phyloP scores from a whole-genome alignment of 2,113 vertebrate species.

The Rhinolophus sinicus region DNA sequence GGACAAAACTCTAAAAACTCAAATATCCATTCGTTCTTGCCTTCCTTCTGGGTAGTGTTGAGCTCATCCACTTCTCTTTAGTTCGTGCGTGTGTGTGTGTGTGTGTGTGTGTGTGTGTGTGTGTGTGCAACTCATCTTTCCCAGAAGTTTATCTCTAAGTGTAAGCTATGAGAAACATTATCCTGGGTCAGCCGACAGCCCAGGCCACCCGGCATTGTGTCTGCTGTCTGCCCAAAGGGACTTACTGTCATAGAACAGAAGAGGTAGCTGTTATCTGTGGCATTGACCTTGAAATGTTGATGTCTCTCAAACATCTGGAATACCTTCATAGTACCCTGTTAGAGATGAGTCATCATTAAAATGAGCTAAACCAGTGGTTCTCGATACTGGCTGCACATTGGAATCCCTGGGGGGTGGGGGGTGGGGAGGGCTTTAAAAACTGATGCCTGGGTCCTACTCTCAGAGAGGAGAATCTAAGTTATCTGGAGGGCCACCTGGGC shows the following conservation, averaged over 20 bases:
- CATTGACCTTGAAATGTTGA: conserved; percentile 15
- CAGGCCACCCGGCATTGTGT: background rate
- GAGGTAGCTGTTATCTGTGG: background rate
- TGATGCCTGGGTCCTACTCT: background rate
- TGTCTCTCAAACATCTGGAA: background rate
- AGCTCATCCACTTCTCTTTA: background rate
- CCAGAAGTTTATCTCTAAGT: background rate
- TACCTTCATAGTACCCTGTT: background rate
- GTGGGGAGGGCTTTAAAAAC: background rate
- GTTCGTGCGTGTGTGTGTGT: background rate
- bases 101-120: background rate
- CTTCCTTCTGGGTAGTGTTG: background rate
- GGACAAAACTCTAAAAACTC: background rate
- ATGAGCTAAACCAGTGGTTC: background rate
- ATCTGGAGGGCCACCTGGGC: background rate
- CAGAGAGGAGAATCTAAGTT: background rate
- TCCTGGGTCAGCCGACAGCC: background rate
- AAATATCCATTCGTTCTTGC: background rate
- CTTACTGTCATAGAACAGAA: background rate
- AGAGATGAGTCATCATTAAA: background rate
- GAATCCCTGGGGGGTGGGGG: background rate
- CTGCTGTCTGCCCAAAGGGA: background rate
- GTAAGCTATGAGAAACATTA: background rate
- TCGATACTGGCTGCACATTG: background rate
- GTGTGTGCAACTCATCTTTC: background rate